Evolutionary conservation across 1,140 invertebrate genomes (phyloP).

Genomic region (Dendrolimus kikuchii): DNA sequence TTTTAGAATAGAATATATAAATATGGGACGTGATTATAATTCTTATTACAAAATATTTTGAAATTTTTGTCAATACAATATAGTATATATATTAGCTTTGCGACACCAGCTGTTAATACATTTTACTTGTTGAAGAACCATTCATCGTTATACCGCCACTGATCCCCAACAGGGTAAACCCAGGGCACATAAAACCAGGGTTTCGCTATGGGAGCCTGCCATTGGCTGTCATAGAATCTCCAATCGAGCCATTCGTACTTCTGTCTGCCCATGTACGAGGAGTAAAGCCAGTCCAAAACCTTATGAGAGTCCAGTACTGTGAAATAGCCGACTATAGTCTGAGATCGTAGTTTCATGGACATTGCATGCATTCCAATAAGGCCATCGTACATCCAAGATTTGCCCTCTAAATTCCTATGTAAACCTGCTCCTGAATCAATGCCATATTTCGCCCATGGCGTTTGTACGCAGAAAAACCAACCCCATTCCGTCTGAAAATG

Average conservation of each 20-base stretch:
- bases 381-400: slow-evolving; percentile 17
- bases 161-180: not conserved
- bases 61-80: too few relatives aligned
- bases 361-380: slow-evolving; percentile 25
- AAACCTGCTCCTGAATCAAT: slow-evolving; percentile 30
- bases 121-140: not conserved
- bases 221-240: slow-evolving; percentile 23
- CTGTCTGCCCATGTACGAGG: slow-evolving; percentile 19
- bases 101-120: too few relatives aligned
- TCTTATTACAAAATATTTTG: too few relatives aligned
- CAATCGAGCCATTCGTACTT: slow-evolving; percentile 21
- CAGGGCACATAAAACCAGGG: slow-evolving; percentile 5
- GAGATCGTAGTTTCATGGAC: slow-evolving; percentile 26
- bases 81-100: too few relatives aligned
- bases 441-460: slow-evolving; percentile 24
- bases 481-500: slow-evolving; percentile 40
- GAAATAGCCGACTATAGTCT: slow-evolving; percentile 27
- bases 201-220: slow-evolving; percentile 14
- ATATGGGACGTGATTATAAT: too few relatives aligned
- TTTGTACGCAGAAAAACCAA: slow-evolving; percentile 31
- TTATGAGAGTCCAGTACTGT: slow-evolving; percentile 24
- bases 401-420: slow-evolving; percentile 12
- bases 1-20: too few relatives aligned
- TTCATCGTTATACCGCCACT: slow-evolving; percentile 1
- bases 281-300: slow-evolving; percentile 31